Conservation (phyloP, 2,113 vertebrate species). For the Anseranas semipalmata region DNA sequence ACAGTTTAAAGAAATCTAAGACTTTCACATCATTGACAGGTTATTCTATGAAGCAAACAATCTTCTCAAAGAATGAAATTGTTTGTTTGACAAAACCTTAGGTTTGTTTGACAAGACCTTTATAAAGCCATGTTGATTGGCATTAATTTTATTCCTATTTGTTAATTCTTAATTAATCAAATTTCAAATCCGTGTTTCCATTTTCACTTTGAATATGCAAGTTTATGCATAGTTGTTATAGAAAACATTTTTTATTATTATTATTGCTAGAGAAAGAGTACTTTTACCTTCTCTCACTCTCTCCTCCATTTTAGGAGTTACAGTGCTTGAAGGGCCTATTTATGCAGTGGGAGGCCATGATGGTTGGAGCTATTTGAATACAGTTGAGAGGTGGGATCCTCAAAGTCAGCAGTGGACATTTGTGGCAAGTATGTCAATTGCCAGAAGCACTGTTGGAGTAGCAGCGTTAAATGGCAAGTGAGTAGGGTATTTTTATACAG, state of each 20-base stretch:
- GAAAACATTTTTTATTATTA: not conserved
- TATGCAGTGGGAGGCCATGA: slow-evolving; percentile 85
- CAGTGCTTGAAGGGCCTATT: slow-evolving; percentile 84
- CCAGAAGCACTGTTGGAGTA: slow-evolving; percentile 84
- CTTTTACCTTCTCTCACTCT: slow-evolving; percentile 22
- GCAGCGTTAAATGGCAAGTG: slow-evolving; percentile 85
- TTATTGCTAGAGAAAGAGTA: not conserved
- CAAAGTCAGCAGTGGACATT: slow-evolving; percentile 85
- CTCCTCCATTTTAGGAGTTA: slow-evolving; percentile 74
- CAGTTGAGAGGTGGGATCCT: slow-evolving; percentile 85
- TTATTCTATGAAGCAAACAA: not conserved
- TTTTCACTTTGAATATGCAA: not conserved
- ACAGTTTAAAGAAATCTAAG: not conserved
- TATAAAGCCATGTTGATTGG: not conserved
- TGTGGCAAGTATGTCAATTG: slow-evolving; percentile 84
- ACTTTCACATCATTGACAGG: not conserved
- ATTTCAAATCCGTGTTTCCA: not conserved
- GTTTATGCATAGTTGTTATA: not conserved
- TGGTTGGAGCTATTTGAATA: slow-evolving; percentile 85
- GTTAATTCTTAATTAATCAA: not conserved
- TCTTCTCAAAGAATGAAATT: not conserved
- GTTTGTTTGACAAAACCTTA: not conserved
- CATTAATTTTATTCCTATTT: not conserved
- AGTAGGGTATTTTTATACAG: slow-evolving; percentile 64
- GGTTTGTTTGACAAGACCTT: not conserved